phyloP scores from a whole-genome alignment of 2,888 invertebrate genomes.

The Coleophora deauratella region DNA sequence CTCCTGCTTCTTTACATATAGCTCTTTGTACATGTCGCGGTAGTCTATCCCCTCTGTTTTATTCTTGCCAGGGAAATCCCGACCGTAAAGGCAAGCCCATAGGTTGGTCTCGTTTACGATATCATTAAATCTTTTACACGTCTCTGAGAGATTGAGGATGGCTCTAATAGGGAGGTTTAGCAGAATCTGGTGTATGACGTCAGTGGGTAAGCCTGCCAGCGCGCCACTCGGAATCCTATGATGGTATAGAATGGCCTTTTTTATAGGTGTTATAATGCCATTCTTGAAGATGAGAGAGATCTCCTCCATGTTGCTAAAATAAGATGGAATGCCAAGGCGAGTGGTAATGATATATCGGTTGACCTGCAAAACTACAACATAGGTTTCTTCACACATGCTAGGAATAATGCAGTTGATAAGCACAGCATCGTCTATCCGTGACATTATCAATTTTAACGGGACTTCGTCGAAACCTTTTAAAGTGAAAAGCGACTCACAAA shows the following conservation, averaged over 20 bases:
- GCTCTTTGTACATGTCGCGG: conserved; percentile 24
- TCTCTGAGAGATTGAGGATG: conserved; percentile 26
- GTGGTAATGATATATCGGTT: conserved; percentile 20
- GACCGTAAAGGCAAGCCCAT: conserved; percentile 28
- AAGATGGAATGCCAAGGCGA: conserved; percentile 22
- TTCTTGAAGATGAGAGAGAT: conserved; percentile 23
- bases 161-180: conserved; percentile 24
- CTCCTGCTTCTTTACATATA: conserved; percentile 18
- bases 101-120: conserved; percentile 27
- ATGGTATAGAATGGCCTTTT: conserved; percentile 26
- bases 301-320: conserved; percentile 20
- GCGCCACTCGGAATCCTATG: conserved; percentile 23
- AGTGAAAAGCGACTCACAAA: conserved; percentile 23
- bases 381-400: conserved; percentile 19
- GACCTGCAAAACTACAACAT: conserved; percentile 27
- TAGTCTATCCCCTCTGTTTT: conserved; percentile 19
- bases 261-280: conserved; percentile 27
- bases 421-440: conserved; percentile 23
- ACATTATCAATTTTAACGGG: conserved; percentile 25
- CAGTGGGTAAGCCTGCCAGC: conserved; percentile 30
- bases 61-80: conserved; percentile 28
- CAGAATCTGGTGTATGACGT: conserved; percentile 28
- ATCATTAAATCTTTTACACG: conserved; percentile 27
- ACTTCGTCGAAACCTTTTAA: conserved; percentile 22
- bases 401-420: conserved; percentile 28